Conservation (phyloP, 2,113 vertebrate genomes). For the Corythoichthys haematopterus region DNA sequence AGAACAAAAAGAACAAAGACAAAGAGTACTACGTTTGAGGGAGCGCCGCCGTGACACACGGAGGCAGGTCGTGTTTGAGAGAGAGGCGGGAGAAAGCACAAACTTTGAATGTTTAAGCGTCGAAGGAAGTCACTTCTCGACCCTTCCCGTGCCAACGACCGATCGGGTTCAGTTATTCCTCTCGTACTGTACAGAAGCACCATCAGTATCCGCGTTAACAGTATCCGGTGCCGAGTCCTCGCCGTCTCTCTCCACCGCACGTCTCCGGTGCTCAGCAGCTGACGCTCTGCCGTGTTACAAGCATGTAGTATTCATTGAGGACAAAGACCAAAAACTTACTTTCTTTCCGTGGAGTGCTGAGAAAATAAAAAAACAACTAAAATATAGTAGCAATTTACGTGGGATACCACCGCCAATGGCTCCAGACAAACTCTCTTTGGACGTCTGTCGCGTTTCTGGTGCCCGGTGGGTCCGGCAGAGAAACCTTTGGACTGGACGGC, state of each 20-base stretch:
- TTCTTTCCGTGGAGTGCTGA: constrained; percentile 69
- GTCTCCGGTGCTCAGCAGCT: constrained; percentile 63
- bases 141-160: constrained; percentile 5
- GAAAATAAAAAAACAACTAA: constrained; percentile 47
- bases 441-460: constrained; percentile 56
- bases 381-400: constrained; percentile 64
- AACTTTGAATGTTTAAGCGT: background rate
- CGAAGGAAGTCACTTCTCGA: background rate
- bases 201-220: constrained; percentile 48
- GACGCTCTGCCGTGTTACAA: constrained; percentile 74
- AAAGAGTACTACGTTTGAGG: constrained; percentile 94
- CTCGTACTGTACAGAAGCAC: constrained; percentile 34
- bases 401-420: constrained; percentile 42
- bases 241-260: constrained; percentile 50
- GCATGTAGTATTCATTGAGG: constrained; percentile 79
- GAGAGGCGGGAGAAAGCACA: constrained; percentile 8
- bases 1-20: constrained; percentile 94
- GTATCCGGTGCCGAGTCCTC: constrained; percentile 14
- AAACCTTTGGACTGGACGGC: constrained; percentile 54
- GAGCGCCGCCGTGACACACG: constrained; percentile 29
- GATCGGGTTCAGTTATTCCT: background rate
- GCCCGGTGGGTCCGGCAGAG: constrained; percentile 41
- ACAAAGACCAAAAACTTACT: constrained; percentile 63
- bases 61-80: constrained; percentile 37
- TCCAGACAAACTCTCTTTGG: constrained; percentile 59